phyloP scores from a whole-genome alignment of 2,888 invertebrate species.

The Drosophila vallismaia region DNA sequence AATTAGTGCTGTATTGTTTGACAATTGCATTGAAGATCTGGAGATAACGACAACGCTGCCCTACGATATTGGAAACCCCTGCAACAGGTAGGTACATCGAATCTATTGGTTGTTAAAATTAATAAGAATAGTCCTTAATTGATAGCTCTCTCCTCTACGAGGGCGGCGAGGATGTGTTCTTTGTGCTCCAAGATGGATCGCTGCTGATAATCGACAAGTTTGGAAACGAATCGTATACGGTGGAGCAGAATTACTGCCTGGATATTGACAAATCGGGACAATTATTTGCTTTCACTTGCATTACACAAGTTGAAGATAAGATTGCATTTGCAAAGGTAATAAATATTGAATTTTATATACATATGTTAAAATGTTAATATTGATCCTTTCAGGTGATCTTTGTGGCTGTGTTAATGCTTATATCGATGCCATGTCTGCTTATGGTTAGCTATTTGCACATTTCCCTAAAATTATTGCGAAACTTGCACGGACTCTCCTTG shows the following conservation, averaged over 20 bases:
- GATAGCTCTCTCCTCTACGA: constrained; percentile 73
- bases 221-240: constrained; percentile 77
- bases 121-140: constrained; percentile 2
- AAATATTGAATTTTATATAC: too few relatives aligned
- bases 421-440: constrained; percentile 82
- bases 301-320: constrained; percentile 78
- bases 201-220: constrained; percentile 79
- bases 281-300: constrained; percentile 82
- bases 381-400: constrained; percentile 64
- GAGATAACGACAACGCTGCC: constrained; percentile 71
- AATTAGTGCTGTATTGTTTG: constrained; percentile 80
- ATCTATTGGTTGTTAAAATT: not conserved
- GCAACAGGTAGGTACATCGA: constrained; percentile 74
- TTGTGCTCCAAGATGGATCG: constrained; percentile 82
- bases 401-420: constrained; percentile 80
- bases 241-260: constrained; percentile 81
- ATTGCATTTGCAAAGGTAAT: constrained; percentile 60
- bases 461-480: constrained; percentile 72
- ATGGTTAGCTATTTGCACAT: constrained; percentile 80
- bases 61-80: constrained; percentile 81
- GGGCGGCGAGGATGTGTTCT: constrained; percentile 74
- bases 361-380: too few relatives aligned
- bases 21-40: constrained; percentile 83
- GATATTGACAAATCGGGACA: constrained; percentile 80
- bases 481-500: constrained; percentile 81